Evolutionary conservation across 2,888 invertebrate genomes (phyloP).

Genomic region (Parnassius mnemosyne): DNA sequence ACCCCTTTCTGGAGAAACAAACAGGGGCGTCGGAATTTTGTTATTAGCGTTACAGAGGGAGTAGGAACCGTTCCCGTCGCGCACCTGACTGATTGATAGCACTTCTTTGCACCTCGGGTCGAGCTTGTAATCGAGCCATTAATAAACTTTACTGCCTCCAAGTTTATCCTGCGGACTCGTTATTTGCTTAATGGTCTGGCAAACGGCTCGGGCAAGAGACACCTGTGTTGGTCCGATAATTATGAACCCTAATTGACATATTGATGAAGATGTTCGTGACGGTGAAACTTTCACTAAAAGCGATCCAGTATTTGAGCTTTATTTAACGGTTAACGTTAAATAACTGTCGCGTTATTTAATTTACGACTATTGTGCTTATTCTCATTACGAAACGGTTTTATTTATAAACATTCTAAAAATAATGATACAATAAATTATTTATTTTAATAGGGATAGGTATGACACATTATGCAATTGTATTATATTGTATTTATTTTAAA

Average conservation of each 20-base stretch:
- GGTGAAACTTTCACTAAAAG: constrained; percentile 36
- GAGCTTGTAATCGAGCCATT: constrained; percentile 81
- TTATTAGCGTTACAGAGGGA: constrained; percentile 77
- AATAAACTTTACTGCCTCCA: constrained; percentile 79
- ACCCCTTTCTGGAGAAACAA: constrained; percentile 75
- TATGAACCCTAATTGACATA: constrained; percentile 64
- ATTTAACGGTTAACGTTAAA: no score
- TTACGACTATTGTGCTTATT: no score
- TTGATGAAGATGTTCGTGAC: constrained; percentile 53
- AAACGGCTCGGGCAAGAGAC: constrained; percentile 65
- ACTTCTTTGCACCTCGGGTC: constrained; percentile 80
- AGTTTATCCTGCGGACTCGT: constrained; percentile 77
- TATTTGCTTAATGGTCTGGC: constrained; percentile 78
- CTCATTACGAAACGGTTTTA: no score
- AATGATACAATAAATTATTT: no score
- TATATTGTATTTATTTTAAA: no score
- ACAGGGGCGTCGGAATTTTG: constrained; percentile 78
- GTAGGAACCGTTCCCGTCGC: constrained; percentile 69
- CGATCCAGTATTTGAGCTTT: constrained; percentile 14
- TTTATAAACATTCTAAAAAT: no score
- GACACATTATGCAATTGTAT: no score
- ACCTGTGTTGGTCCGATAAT: constrained; percentile 62
- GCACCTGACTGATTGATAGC: constrained; percentile 78
- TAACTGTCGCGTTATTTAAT: no score
- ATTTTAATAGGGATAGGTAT: no score